Percentiles rank a stretch among this genome's conserved stretches.
phyloP scores from a whole-genome alignment of 2,113 vertebrate species.

The Cephalopterus ornatus region DNA sequence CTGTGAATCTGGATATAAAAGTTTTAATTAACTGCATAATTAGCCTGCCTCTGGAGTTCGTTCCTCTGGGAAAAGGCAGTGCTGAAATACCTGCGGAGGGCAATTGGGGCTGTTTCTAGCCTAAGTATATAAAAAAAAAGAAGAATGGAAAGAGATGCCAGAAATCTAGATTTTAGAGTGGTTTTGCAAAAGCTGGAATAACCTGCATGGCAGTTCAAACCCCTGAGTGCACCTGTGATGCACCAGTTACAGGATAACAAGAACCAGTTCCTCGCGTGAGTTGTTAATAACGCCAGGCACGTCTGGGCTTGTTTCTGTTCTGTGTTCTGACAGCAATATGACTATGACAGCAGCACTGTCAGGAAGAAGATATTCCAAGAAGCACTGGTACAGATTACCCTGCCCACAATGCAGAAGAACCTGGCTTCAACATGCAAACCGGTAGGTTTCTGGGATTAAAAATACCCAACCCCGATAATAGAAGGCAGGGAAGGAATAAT shows the following conservation, averaged over 20 bases:
- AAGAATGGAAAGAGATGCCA: not conserved
- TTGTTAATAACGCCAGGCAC: not conserved
- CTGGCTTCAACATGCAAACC: slow-evolving; percentile 82
- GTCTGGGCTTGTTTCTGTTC: not conserved
- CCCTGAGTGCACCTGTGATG: not conserved
- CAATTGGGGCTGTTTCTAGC: not conserved
- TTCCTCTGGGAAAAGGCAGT: not conserved
- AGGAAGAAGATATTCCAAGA: slow-evolving; percentile 92
- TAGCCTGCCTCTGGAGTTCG: rapidly evolving
- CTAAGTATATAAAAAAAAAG: not conserved
- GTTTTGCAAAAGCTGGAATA: not conserved
- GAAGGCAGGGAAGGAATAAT: not conserved
- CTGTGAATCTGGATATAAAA: not conserved
- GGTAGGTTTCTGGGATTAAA: slow-evolving; percentile 67
- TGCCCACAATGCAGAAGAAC: slow-evolving; percentile 86
- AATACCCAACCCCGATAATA: not conserved
- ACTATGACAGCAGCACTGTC: slow-evolving; percentile 91
- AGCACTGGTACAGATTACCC: slow-evolving; percentile 84
- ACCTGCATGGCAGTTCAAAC: not conserved
- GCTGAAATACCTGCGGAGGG: not conserved
- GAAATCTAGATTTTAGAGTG: not conserved
- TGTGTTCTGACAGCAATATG: slow-evolving; percentile 85
- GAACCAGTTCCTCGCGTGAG: not conserved
- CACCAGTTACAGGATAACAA: not conserved
- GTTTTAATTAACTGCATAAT: not conserved